A percentile compares a stretch with the other conserved stretches of the same genome.
Conservation (phyloP, 2,888 invertebrate species). For the Rotaria magnacalcarata region DNA sequence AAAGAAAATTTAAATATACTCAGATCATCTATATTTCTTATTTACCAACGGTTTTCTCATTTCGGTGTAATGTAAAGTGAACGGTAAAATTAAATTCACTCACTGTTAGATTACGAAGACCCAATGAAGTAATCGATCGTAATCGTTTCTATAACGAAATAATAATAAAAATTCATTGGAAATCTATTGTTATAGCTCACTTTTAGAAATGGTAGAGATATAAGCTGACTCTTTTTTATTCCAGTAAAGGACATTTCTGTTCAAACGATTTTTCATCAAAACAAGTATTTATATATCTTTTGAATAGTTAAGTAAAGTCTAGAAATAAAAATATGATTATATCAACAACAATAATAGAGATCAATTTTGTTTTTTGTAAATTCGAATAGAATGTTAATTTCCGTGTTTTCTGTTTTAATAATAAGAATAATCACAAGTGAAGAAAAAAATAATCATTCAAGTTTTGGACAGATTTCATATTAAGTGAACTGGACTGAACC, state of each 20-base stretch:
- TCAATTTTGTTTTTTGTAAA: background rate
- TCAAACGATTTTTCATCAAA: background rate
- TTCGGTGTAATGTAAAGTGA: conserved; percentile 23
- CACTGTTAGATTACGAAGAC: conserved; percentile 10
- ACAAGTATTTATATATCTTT: background rate
- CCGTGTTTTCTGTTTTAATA: background rate
- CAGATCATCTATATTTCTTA: background rate
- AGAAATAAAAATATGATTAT: background rate
- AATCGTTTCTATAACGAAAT: background rate
- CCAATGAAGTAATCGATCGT: background rate
- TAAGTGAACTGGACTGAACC: background rate
- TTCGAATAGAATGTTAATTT: background rate
- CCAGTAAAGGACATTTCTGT: background rate
- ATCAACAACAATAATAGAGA: background rate
- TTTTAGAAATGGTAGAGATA: background rate
- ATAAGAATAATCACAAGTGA: background rate
- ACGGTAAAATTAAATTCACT: conserved; percentile 17
- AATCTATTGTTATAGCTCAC: background rate
- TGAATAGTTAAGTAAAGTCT: background rate
- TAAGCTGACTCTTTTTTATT: background rate
- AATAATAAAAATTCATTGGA: too few relatives aligned
- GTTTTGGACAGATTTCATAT: background rate
- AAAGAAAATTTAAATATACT: background rate
- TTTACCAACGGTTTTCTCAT: conserved; percentile 10
- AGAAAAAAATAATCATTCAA: background rate